Conservation (phyloP, 2,797 vertebrate genomes). For the Leptodactylus fallax region DNA sequence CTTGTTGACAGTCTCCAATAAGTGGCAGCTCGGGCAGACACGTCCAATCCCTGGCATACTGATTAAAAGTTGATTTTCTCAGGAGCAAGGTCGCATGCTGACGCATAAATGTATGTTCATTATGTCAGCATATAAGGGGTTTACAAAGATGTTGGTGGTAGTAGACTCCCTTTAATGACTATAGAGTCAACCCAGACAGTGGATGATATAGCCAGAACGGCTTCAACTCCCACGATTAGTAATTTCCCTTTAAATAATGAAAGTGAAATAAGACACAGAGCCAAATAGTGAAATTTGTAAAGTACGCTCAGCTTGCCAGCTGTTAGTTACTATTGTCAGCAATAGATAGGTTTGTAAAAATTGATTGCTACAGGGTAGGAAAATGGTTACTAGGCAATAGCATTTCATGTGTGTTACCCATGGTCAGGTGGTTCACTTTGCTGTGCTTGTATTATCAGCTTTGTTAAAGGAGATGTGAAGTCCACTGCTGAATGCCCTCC, state of each 20-base stretch:
- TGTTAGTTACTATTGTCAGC: constrained; percentile 13
- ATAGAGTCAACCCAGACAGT: no score
- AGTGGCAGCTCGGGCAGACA: no score
- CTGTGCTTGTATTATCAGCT: not conserved
- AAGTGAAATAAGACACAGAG: not conserved
- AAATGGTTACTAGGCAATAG: not conserved
- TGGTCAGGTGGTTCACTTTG: not conserved
- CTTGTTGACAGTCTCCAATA: no score
- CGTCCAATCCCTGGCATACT: no score
- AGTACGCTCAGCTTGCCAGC: not conserved
- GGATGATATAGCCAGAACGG: not conserved
- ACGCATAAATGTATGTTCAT: no score
- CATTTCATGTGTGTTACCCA: not conserved
- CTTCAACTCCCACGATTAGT: not conserved
- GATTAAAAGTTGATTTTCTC: no score
- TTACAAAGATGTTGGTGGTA: no score
- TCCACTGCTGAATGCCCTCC: no score
- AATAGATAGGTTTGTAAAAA: constrained; percentile 21
- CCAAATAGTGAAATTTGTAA: not conserved
- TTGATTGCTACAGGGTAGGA: constrained; percentile 1
- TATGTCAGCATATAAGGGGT: no score
- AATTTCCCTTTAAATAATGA: not conserved
- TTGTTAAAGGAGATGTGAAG: not conserved
- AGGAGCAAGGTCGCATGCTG: no score
- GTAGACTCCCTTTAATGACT: no score